These are phyloP conservation scores for Zenarchopterus dispar DNA, from an alignment of 2,797 vertebrate species.

Conservation along the genomic window DNA sequence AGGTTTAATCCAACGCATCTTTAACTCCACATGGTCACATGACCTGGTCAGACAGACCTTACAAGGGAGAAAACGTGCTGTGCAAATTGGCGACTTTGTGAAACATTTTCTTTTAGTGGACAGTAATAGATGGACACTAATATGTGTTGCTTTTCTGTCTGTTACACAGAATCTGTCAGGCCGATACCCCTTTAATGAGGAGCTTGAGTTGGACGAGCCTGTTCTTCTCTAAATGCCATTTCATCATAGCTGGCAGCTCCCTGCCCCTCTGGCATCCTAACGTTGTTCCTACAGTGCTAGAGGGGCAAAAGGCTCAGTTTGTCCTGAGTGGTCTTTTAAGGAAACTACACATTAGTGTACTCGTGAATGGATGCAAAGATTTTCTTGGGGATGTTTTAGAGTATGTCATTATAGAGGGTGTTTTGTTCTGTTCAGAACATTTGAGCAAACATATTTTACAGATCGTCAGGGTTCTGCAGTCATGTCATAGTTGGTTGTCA, in stretches of 20 bases:
- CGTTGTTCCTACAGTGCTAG: conserved; percentile 20
- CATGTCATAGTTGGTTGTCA: neutral
- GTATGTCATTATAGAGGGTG: neutral
- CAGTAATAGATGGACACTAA: conserved; percentile 30
- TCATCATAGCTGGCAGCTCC: conserved; percentile 42
- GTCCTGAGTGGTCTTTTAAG: conserved; percentile 38
- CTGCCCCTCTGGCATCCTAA: conserved; percentile 44
- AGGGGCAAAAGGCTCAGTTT: conserved; percentile 22
- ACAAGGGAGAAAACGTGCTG: conserved; percentile 23
- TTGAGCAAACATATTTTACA: neutral
- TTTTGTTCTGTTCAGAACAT: conserved; percentile 16
- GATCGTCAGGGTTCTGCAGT: neutral
- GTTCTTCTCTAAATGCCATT: conserved; percentile 66
- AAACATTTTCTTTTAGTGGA: conserved; percentile 14
- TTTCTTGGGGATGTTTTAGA: conserved; percentile 10
- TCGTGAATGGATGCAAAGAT: conserved; percentile 31
- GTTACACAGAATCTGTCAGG: conserved; percentile 31
- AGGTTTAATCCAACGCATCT: conserved; percentile 25
- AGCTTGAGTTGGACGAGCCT: conserved; percentile 43
- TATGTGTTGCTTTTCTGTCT: conserved; percentile 27
- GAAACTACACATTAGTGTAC: conserved; percentile 23
- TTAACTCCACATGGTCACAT: conserved; percentile 38
- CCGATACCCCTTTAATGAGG: conserved; percentile 48
- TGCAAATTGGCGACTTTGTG: conserved; percentile 35
- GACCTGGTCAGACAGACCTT: conserved; percentile 27